These are phyloP conservation scores for Oreochromis spilurus DNA, from an alignment of 2,113 vertebrate species.

Conservation along the genomic window DNA sequence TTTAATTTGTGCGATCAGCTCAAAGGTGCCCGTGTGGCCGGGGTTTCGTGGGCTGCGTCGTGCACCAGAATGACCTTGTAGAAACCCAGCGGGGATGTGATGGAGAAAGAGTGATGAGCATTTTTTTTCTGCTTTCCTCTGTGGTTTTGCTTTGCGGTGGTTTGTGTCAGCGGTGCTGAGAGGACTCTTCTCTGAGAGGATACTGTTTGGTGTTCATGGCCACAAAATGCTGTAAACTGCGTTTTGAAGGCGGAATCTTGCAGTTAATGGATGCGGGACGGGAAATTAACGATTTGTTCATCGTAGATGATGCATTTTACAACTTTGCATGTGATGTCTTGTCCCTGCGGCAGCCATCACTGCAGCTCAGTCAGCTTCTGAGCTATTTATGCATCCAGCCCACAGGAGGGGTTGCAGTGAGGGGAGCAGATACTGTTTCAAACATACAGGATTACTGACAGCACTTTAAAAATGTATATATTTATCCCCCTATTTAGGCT, in stretches of 20 bases:
- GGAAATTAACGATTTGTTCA: neutral
- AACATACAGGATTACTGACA: neutral
- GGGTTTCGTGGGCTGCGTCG: constrained; percentile 28
- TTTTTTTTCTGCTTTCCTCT: neutral
- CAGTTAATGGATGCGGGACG: neutral
- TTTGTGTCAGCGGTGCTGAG: neutral
- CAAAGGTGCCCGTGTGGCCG: neutral
- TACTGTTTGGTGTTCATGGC: neutral
- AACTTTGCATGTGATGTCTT: neutral
- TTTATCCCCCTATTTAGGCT: neutral
- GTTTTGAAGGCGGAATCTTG: neutral
- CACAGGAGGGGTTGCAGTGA: neutral
- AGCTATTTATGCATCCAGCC: constrained; percentile 3
- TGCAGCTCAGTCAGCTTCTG: constrained; percentile 1
- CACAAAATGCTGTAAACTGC: neutral
- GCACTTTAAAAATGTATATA: neutral
- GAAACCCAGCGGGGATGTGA: constrained; percentile 34
- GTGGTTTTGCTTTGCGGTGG: constrained; percentile 4
- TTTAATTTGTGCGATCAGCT: neutral
- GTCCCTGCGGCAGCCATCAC: constrained; percentile 30
- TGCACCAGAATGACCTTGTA: constrained; percentile 65
- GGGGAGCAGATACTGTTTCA: neutral
- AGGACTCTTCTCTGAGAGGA: neutral
- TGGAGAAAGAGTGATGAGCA: constrained; percentile 27
- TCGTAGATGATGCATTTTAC: neutral